phyloP scores from a whole-genome alignment of 2,113 vertebrate species.

The Oncorhynchus masou region DNA sequence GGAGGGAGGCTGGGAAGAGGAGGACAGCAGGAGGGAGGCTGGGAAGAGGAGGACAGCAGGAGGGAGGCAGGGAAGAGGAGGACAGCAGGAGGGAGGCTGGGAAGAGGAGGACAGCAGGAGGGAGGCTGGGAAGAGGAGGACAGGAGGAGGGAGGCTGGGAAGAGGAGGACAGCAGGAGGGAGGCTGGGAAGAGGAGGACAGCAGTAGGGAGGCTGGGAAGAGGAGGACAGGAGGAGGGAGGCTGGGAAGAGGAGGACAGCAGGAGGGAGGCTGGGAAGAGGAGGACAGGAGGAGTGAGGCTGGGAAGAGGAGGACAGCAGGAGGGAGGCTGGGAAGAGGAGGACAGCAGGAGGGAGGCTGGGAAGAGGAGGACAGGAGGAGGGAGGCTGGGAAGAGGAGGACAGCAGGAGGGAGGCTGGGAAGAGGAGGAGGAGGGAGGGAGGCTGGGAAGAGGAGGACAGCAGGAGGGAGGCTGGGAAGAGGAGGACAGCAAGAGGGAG shows the following conservation, averaged over 20 bases:
- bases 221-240: no score
- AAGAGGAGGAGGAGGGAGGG: background rate
- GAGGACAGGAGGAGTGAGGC: no score
- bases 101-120: no score
- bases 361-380: background rate
- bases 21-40: background rate
- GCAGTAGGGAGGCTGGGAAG: constrained; percentile 5
- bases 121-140: no score
- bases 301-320: background rate
- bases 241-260: background rate
- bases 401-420: constrained; percentile 7
- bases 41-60: background rate
- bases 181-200: no score
- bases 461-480: constrained; percentile 6
- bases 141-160: constrained; percentile 7
- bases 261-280: constrained; percentile 4
- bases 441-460: no score
- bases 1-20: background rate
- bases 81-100: constrained; percentile 5
- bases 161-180: no score
- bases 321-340: background rate
- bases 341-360: no score
- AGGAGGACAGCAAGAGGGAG: background rate
- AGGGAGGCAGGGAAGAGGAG: no score
- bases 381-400: background rate